A percentile compares a stretch with the other conserved stretches of the same genome.
These are phyloP conservation scores for Drosophila pseudotalamancana DNA, from an alignment of 2,888 invertebrate species.

Conservation along the genomic window DNA sequence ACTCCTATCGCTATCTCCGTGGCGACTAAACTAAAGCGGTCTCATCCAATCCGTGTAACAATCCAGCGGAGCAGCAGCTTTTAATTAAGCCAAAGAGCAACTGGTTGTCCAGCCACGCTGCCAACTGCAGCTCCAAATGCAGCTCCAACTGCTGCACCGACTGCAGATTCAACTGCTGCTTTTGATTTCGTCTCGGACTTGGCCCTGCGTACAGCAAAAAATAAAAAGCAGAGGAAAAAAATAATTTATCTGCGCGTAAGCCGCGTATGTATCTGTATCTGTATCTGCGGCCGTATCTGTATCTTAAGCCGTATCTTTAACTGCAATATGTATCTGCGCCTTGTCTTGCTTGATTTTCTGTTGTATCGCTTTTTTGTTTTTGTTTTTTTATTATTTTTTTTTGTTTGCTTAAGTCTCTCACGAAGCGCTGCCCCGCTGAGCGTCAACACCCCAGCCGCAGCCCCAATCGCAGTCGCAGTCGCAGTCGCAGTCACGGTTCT, in stretches of 20 bases:
- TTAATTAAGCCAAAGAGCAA: conserved; percentile 80
- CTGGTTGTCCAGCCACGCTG: conserved; percentile 60
- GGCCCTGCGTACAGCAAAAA: conserved; percentile 2
- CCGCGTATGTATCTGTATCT: conserved; percentile 55
- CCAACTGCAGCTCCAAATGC: conserved; percentile 3
- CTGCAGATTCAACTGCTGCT: conserved; percentile 2
- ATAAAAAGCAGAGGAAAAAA: conserved; percentile 26
- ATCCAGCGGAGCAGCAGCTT: conserved; percentile 73
- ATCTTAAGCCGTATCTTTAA: conserved; percentile 55
- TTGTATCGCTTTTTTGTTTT: conserved; percentile 10
- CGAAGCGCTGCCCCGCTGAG: conserved; percentile 73
- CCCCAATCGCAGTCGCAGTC: conserved; percentile 23
- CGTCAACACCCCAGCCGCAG: conserved; percentile 70
- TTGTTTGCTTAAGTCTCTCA: conserved; percentile 66
- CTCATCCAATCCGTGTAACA: conserved; percentile 73
- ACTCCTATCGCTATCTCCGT: background rate
- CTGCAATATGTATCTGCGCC: conserved; percentile 58
- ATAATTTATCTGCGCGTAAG: conserved; percentile 78
- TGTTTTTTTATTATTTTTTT: conserved; percentile 5
- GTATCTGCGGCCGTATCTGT: conserved; percentile 50
- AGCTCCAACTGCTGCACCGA: background rate
- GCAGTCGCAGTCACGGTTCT: conserved; percentile 29
- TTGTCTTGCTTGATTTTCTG: conserved; percentile 34
- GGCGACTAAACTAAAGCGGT: conserved; percentile 7
- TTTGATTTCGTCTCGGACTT: conserved; percentile 27